Base-by-base conservation (phyloP, 2,797 vertebrate genomes). In the Fistularia commersonii region DNA sequence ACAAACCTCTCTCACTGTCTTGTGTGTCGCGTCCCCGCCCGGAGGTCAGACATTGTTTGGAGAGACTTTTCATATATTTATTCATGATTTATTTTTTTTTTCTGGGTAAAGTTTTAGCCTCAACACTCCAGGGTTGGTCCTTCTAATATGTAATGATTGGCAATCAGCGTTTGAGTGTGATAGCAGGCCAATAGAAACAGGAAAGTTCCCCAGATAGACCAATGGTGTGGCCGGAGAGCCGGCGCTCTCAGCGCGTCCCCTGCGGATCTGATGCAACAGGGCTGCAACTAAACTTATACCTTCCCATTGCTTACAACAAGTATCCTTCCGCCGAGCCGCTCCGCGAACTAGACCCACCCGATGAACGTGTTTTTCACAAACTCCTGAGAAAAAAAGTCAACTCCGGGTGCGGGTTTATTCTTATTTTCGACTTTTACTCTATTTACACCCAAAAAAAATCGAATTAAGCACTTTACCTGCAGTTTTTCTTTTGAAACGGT, bases 201-300 rank as follows among this genome's bases (percentile, higher is more conserved):
- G 58, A 77, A 77, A 69, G 69, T 76, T 82, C 66, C 69, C 58
- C 31, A 32, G 62, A 74, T 66, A 61, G 77, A 69, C 79, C 80
- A 85, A 85, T 86, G 75, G 77, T 49, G 83, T 47, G 80, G 77
- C 83, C 81, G 74, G 81, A 81, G 74, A 79, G 83, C 80, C 84
- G 39, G 61, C 69, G 75, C 81, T 83, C 35, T 80, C 81, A 75
- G 79, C 85, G 82, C 90, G 79, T 88, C 88, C 88, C 84, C 87
- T 74, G 84, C 82, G 86, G 83, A 84, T 89, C 89, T 92, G 91
- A 92, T 91, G 91, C 91, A 92, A 92, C 89, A 89, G 83, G 86
- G 73, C 74, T 92, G 91, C 90, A 92, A 92, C 88, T 76, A 70
- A 87, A 87, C 69, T 88, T 88, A 83, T 85, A 84, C 80, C 87